A percentile compares a stretch with the other conserved stretches of the same genome.
phyloP scores from a whole-genome alignment of 2,888 invertebrate species.

The Bombylius discolor region DNA sequence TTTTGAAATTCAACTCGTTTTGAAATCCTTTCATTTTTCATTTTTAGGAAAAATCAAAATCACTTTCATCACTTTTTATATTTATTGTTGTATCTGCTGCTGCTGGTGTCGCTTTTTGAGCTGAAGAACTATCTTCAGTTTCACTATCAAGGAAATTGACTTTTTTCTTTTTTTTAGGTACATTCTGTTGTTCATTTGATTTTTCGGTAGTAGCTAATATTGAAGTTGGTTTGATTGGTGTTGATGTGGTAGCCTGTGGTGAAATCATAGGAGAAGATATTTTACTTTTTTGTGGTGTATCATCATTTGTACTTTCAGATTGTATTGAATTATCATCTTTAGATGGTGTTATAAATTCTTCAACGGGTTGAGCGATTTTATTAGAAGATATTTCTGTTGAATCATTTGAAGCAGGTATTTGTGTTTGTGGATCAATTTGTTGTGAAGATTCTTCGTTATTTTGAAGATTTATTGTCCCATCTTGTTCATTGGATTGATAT shows the following conservation, averaged over 20 bases:
- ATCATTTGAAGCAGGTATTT: too few relatives aligned
- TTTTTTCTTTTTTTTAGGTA: slow-evolving; percentile 32
- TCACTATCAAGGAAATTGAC: slow-evolving; percentile 36
- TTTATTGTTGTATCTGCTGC: slow-evolving; percentile 11
- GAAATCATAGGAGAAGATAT: too few relatives aligned
- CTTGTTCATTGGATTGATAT: too few relatives aligned
- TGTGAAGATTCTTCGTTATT: too few relatives aligned
- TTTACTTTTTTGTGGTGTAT: too few relatives aligned
- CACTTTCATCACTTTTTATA: slow-evolving; percentile 28
- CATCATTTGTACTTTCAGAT: too few relatives aligned
- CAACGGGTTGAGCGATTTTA: too few relatives aligned
- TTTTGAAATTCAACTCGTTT: not conserved
- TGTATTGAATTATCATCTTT: too few relatives aligned
- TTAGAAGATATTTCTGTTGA: too few relatives aligned
- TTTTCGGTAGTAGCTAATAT: slow-evolving; percentile 26
- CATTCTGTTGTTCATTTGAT: slow-evolving; percentile 16
- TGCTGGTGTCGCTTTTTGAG: slow-evolving; percentile 1
- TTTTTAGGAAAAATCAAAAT: slow-evolving; percentile 34
- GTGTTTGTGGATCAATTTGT: too few relatives aligned
- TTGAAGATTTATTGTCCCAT: too few relatives aligned
- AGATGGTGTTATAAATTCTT: too few relatives aligned
- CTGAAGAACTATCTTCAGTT: slow-evolving; percentile 31
- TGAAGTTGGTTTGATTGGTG: slow-evolving; percentile 13
- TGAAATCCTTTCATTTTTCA: slow-evolving; percentile 1
- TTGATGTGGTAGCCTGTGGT: not conserved